These are phyloP conservation scores for Oncorhynchus masou DNA, from an alignment of 2,113 vertebrate species.

Conservation along the genomic window DNA sequence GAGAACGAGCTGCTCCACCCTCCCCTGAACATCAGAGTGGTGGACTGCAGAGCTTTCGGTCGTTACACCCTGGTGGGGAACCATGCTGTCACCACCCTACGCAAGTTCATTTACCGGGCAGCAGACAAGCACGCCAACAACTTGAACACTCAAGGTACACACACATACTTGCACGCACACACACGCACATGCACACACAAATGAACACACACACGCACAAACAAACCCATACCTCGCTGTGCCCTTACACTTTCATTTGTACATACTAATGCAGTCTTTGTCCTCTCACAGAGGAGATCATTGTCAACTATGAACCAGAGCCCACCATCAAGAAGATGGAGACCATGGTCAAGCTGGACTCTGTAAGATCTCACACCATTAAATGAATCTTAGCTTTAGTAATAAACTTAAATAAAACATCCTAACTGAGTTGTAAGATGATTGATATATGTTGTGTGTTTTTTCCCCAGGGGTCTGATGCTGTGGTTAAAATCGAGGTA, in stretches of 20 bases:
- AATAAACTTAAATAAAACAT: not conserved
- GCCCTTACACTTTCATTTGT: constrained; percentile 34
- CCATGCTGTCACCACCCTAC: constrained; percentile 86
- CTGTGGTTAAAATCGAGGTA: constrained; percentile 94
- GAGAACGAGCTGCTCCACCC: constrained; percentile 96
- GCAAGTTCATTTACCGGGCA: constrained; percentile 87
- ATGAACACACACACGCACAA: not conserved
- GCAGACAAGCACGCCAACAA: constrained; percentile 77
- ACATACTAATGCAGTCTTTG: constrained; percentile 80
- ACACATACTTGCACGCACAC: not conserved
- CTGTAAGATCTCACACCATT: constrained; percentile 76
- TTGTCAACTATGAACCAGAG: constrained; percentile 86
- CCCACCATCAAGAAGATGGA: constrained; percentile 88
- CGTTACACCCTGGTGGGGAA: constrained; percentile 94
- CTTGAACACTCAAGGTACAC: constrained; percentile 79
- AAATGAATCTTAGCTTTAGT: not conserved
- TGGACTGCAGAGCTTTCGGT: constrained; percentile 94
- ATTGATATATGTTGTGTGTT: constrained; percentile 51
- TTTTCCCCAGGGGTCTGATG: constrained; percentile 84
- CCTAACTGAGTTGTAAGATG: constrained; percentile 7
- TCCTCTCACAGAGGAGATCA: constrained; percentile 87
- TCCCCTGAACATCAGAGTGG: constrained; percentile 93
- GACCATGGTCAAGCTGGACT: constrained; percentile 91
- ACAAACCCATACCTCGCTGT: not conserved
- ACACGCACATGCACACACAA: too few relatives aligned